These are phyloP conservation scores for Lophotriccus pileatus DNA, from an alignment of 2,797 vertebrate species.

Conservation along the genomic window DNA sequence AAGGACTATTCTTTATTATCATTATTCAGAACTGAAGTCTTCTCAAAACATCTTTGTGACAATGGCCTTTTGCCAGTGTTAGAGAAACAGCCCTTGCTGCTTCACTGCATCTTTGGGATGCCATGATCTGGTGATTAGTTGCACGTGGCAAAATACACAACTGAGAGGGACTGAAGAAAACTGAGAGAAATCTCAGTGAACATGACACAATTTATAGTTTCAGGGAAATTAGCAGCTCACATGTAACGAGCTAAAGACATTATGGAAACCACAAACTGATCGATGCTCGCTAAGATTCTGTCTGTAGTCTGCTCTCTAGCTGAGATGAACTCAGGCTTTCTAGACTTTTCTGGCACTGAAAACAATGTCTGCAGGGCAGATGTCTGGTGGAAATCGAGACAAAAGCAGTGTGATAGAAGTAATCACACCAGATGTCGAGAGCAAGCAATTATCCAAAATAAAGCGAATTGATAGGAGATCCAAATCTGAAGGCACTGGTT, in stretches of 20 bases:
- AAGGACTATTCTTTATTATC: background rate
- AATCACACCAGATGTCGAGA: conserved; percentile 32
- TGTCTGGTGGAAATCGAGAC: conserved; percentile 32
- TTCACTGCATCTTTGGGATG: background rate
- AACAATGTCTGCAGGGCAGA: conserved; percentile 22
- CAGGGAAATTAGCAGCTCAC: background rate
- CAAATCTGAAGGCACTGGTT: background rate
- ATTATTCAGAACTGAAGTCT: background rate
- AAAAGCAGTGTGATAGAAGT: conserved; percentile 28
- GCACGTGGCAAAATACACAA: background rate
- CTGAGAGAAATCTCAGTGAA: background rate
- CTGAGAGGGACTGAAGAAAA: background rate
- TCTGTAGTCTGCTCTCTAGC: background rate
- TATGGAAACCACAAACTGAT: background rate
- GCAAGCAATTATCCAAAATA: conserved; percentile 16
- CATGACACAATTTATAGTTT: background rate
- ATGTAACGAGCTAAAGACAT: background rate
- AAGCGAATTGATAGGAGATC: background rate
- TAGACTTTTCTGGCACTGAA: conserved; percentile 18
- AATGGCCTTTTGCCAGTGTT: background rate
- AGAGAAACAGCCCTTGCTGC: background rate
- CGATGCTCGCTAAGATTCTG: background rate
- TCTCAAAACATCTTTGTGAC: background rate
- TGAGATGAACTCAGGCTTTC: background rate
- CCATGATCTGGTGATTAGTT: background rate